A percentile compares a stretch with the other conserved stretches of the same genome.
Evolutionary conservation across 1,140 invertebrate genomes (phyloP).

Genomic region (Choristoneura fumiferana): DNA sequence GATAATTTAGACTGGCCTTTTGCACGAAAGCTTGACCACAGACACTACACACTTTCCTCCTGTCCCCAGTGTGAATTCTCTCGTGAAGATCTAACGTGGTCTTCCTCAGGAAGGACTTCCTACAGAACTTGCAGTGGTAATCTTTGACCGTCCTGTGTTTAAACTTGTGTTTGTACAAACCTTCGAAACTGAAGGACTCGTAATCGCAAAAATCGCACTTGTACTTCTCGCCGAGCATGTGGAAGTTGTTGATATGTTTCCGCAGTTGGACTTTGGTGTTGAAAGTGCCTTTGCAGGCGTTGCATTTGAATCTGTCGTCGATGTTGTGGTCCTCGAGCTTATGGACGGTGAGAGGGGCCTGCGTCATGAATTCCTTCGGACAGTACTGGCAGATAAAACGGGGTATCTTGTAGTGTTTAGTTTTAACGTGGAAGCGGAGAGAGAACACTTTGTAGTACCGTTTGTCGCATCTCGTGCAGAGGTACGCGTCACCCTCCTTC

Average conservation of each 20-base stretch:
- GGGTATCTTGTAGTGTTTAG: conserved; percentile 55
- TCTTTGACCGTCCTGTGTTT: conserved; percentile 65
- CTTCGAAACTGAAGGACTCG: conserved; percentile 56
- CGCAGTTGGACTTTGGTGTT: conserved; percentile 50
- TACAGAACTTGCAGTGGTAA: conserved; percentile 59
- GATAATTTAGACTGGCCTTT: conserved; percentile 76
- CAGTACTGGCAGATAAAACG: conserved; percentile 45
- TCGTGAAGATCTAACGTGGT: conserved; percentile 82
- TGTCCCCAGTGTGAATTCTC: conserved; percentile 87
- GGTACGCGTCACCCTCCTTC: conserved; percentile 34
- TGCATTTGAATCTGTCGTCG: conserved; percentile 57
- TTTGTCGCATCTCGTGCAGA: conserved; percentile 51
- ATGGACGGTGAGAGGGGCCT: conserved; percentile 48
- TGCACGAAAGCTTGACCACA: conserved; percentile 88
- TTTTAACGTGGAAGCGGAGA: conserved; percentile 48
- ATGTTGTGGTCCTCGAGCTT: conserved; percentile 53
- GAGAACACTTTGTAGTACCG: conserved; percentile 43
- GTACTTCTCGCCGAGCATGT: conserved; percentile 58
- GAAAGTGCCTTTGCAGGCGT: conserved; percentile 57
- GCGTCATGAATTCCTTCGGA: conserved; percentile 49
- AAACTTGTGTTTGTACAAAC: conserved; percentile 62
- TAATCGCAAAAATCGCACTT: conserved; percentile 62
- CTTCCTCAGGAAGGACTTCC: conserved; percentile 67
- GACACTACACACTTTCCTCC: conserved; percentile 86
- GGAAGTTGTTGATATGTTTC: conserved; percentile 59